These are phyloP conservation scores for Synergus japonicus DNA, from an alignment of 2,888 invertebrate species.

Conservation along the genomic window DNA sequence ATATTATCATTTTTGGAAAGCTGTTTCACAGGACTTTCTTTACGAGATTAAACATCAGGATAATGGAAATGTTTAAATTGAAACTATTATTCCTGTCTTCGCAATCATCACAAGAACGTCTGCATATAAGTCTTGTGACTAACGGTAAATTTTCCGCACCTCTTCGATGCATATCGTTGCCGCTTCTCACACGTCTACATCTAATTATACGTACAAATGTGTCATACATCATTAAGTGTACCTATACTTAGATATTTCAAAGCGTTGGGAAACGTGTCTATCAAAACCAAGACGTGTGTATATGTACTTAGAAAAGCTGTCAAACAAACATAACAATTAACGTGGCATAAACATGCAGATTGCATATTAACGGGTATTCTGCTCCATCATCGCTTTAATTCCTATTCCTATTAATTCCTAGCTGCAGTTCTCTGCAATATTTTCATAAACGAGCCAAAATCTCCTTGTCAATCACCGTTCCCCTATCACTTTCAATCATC, in stretches of 20 bases:
- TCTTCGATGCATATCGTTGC: background rate
- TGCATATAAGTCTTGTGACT: background rate
- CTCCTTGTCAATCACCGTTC: too few relatives aligned
- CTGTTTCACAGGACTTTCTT: background rate
- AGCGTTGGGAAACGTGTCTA: conserved; percentile 2
- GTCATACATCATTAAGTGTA: background rate
- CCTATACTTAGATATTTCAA: background rate
- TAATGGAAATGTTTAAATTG: background rate
- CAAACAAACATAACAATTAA: background rate
- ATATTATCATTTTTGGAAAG: too few relatives aligned
- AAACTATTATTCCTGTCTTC: background rate
- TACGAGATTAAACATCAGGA: background rate
- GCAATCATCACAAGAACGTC: background rate
- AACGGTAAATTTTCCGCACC: background rate
- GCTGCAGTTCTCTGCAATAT: background rate
- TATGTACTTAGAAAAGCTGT: background rate
- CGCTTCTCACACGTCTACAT: background rate
- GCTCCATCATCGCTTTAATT: background rate
- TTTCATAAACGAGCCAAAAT: too few relatives aligned
- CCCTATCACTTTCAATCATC: too few relatives aligned
- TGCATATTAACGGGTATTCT: background rate
- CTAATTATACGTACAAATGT: background rate
- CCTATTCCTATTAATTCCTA: background rate
- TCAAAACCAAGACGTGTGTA: background rate
- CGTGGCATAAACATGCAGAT: background rate